Conservation (phyloP, 2,113 vertebrate species). For the Lanius collurio region DNA sequence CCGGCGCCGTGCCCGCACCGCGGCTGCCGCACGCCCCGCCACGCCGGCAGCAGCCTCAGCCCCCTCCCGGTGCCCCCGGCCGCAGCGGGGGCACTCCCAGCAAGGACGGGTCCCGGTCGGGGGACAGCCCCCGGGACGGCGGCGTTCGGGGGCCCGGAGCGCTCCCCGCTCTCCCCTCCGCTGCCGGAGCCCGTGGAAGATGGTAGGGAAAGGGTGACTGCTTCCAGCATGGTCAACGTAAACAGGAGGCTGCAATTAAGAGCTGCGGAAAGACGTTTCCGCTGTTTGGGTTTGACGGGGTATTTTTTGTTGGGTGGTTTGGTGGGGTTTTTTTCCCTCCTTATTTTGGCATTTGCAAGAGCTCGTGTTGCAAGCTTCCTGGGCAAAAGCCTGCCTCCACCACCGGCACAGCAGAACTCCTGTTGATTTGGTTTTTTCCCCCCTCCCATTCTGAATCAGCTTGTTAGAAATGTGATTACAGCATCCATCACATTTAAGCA, state of each 20-base stretch:
- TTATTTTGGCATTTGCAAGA: not conserved
- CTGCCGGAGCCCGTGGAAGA: not conserved
- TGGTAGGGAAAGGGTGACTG: not conserved
- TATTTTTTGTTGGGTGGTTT: not conserved
- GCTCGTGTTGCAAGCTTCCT: not conserved
- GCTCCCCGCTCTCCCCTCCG: not conserved
- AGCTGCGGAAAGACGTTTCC: not conserved
- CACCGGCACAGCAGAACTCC: not conserved
- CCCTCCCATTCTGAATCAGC: not conserved
- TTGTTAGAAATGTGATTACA: not conserved
- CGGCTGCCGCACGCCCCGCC: too few species aligned
- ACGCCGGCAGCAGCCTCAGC: not conserved
- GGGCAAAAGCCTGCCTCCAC: not conserved
- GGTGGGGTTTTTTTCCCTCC: not conserved
- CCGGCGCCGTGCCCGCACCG: not conserved
- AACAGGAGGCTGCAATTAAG: not conserved
- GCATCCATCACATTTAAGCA: not conserved
- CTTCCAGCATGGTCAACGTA: not conserved
- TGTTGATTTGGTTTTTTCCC: fast-evolving
- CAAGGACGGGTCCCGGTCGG: not conserved
- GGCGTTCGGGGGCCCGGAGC: too few species aligned
- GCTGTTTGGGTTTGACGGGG: not conserved
- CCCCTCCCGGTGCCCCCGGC: not conserved
- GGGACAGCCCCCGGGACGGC: not conserved
- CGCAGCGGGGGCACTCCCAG: fast-evolving